Evolutionary conservation across 2,113 vertebrate species (phyloP), one percentile per base, ranked within the genome.

Genomic region (Mystacornis crossleyi): DNA sequence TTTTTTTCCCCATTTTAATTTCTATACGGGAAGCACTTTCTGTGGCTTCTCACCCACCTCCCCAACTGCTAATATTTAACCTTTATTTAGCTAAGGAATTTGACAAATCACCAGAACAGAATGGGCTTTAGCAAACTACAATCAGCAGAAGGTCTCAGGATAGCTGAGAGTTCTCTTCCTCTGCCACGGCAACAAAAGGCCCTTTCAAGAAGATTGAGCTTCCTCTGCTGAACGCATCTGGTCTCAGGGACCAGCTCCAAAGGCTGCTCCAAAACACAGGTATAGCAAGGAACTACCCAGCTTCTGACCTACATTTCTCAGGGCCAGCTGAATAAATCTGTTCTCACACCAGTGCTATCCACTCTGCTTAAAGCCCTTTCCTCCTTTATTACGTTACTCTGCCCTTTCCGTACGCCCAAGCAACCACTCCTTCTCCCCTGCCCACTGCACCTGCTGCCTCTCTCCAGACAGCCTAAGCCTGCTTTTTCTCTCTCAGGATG

Each of bases 361-460:
- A 18, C 57, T 57, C 69, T 81, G 29, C 38, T 60, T 54, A 74
- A 83, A 78, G 5, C 9, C 17, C 64, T 60, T 88, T n/a, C 38
- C 21, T 89, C 29, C 69, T 47, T 66, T 40, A 51, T 28, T 29
- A 47, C 23, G 3, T 60, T 75, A 19, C 31, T 78, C 64, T 42
- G 47, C 11, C 38, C 47, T 54, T 70, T 28, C 45, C 1, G 0
- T 10, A n/a, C 40, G 62, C 33, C 53, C 47, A 64, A 60, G 51
- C 36, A 84, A 38, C 12, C 26, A 12, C 8, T 28, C 16, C 42
- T 66, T n/a, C 72, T 78, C 62, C 65, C 43, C 11, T 42, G 18
- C 31, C 28, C 1, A 0, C 48, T 2, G 1, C 23, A 81, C 55
- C 74, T 71, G 81, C 60, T 1, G 0, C 10, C n/a, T 55, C 60